Base-by-base conservation (phyloP, 1,140 invertebrate genomes). In the Amyelois transitella region DNA sequence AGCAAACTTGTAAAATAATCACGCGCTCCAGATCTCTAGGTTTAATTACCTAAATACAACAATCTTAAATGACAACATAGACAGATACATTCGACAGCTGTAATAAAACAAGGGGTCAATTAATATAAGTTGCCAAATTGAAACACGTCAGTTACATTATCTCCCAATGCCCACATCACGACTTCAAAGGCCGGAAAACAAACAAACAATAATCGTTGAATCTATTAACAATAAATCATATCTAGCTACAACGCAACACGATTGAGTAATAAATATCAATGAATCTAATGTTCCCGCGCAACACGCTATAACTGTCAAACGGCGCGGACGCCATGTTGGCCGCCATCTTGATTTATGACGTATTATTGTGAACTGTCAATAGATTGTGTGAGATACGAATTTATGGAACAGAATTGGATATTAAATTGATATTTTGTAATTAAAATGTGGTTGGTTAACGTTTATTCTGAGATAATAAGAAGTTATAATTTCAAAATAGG, bases 191-290 rank as follows among this genome's bases (percentile, higher is more conserved):
- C 32, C 32, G 32, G 32, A 38, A 38, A 38, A 14, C 32, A 38
- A 38, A 75, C 65, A 81, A 81, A 81, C 70, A 78, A 79, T 81
- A 79, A 72, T 75, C 60, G 62, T 67, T 58, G 62, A 81, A 81
- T 84, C 72, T 81, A 81, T 82, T 81, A 76, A 66, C 72, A 62
- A 81, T 85, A 85, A 82, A 81, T 81, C 74, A 79, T 69, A 63
- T 64, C 21, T 45, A 45, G 56, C 60, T 75, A 77, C 66, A 60
- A 72, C 62, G 66, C 68, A 72, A 76, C 72, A 55, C 75, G 81
- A 85, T 85, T 85, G 81, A 85, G 79, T 66, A 85, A 85, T 85
- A 85, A 85, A 85, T 84, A 79, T 81, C 77, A 82, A 82, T 85
- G 74, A 82, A 66, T 80, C 77, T 84, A 84, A 84, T 80, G 78